Evolutionary conservation across 2,888 invertebrate species (phyloP), one percentile per base, ranked within the genome.

Genomic region (Biston betularia): DNA sequence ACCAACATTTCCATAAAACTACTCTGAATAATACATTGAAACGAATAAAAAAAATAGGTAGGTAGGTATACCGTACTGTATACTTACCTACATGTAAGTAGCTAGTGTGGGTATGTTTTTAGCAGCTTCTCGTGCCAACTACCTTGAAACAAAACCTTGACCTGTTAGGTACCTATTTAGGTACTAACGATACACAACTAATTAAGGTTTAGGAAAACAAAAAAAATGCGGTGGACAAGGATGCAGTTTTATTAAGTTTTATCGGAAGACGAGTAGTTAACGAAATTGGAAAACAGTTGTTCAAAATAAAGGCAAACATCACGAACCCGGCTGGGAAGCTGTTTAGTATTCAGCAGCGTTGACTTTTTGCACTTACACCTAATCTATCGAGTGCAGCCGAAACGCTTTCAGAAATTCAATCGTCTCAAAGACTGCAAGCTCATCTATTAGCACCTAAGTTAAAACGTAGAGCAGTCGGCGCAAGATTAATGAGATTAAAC

Each of bases 401-500:
- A 60, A 58, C 57, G 49, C 42, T 58, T 40, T 15, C 48, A 34
- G 65, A 38, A 50, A 71, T 68, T 63, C 65, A 70, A 72, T 67
- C 65, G 56, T 42, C 46, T 50, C 45, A 64, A 56, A 45, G 54
- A 65, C 49, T 63, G 53, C 40, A 52, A 57, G 49, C 60, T 61
- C 63, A 44, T 55, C 56, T 62, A 63, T 65, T 44, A 60, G 33
- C 52, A 35, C 60, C 15, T 40, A 62, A 62, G 62, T 56, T 64
- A 12, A 50, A 50, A 33, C 49, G 12, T 34, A 33, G 34, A 55
- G 48, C 35, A 53, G 34, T n/a, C 56, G 40, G 38, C 40, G 38
- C 40, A 66, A 61, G 61, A 61, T 67, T 58, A 68, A 68, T 53
- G 54, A 53, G 48, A 64, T 71, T 65, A 68, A 34, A 50, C 57